Conservation (phyloP, 2,113 vertebrate species). For the Acrocephalus kingi region DNA sequence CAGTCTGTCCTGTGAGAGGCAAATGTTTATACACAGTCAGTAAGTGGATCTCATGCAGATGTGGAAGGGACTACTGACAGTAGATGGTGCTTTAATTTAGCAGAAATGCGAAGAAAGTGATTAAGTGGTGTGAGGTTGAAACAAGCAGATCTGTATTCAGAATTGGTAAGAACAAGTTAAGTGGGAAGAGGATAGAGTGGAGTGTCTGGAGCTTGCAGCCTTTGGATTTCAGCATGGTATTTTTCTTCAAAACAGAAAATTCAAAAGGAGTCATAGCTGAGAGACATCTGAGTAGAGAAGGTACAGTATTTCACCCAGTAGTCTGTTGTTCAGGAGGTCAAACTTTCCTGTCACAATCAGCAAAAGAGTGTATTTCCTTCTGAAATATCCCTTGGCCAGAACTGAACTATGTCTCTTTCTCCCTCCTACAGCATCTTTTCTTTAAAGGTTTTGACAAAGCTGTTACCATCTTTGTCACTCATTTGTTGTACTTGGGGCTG, state of each 20-base stretch:
- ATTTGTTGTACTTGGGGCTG: not conserved
- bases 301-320: not conserved
- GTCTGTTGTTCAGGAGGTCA: not conserved
- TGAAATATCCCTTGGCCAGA: not conserved
- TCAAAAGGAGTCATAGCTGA: not conserved
- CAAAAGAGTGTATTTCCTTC: not conserved
- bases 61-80: slow-evolving; percentile 44
- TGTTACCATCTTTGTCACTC: not conserved
- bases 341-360: not conserved
- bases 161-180: not conserved
- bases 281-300: not conserved
- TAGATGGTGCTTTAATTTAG: slow-evolving; percentile 68
- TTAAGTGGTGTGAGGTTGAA: not conserved
- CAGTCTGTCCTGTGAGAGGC: not conserved
- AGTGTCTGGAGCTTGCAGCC: not conserved
- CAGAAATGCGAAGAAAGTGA: not conserved
- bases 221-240: not conserved
- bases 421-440: not conserved
- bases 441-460: not conserved
- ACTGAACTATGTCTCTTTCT: not conserved
- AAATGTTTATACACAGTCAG: not conserved
- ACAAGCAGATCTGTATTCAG: not conserved
- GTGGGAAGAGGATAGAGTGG: not conserved
- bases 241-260: not conserved
- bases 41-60: not conserved